Evolutionary conservation across 2,113 vertebrate genomes (phyloP).

Genomic region (Mobula hypostoma): DNA sequence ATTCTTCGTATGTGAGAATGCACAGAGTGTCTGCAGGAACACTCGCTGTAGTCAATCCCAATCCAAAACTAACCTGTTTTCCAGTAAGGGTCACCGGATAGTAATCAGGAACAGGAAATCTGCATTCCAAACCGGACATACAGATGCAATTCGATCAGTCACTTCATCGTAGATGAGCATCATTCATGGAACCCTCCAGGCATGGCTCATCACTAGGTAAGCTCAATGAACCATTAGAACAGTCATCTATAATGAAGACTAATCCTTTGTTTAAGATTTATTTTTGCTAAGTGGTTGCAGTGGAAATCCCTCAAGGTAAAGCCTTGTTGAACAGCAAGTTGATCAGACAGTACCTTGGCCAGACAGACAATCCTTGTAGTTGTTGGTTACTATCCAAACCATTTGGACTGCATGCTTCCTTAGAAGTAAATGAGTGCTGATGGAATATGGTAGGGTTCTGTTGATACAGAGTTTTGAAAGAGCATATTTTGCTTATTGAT

Average conservation of each 20-base stretch:
- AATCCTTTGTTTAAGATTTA: constrained; percentile 10
- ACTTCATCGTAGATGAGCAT: background rate
- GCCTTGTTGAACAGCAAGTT: background rate
- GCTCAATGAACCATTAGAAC: background rate
- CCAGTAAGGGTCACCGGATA: background rate
- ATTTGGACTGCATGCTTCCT: background rate
- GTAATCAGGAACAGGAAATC: background rate
- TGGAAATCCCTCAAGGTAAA: background rate
- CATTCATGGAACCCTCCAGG: background rate
- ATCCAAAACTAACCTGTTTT: background rate
- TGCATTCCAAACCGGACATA: background rate
- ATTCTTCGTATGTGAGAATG: background rate
- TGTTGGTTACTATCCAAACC: background rate
- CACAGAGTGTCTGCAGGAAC: background rate
- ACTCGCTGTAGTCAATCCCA: background rate
- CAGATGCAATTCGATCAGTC: background rate
- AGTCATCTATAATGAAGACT: background rate
- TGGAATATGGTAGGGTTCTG: background rate
- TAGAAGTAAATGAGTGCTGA: background rate
- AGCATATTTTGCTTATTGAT: background rate
- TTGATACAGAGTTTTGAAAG: background rate
- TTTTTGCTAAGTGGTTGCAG: background rate
- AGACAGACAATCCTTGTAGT: background rate
- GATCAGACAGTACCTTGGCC: background rate
- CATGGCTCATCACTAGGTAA: background rate